A percentile compares a stretch with the other conserved stretches of the same genome.
Evolutionary conservation across 2,797 vertebrate genomes (phyloP).

Genomic region (Crocidura indochinensis): DNA sequence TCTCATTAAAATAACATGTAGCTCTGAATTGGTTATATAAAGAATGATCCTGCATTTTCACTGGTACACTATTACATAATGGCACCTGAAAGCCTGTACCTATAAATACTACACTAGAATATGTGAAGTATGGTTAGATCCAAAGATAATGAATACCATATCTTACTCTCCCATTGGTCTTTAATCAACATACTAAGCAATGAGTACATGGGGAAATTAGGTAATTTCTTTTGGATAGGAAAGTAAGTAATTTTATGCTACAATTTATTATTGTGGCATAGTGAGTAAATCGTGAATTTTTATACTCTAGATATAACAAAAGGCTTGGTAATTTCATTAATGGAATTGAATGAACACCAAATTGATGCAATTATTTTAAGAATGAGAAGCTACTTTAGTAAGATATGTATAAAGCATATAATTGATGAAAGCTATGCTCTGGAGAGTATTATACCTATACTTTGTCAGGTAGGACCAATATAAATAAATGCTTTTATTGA

Average conservation of each 20-base stretch:
- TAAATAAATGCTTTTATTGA: slow-evolving; percentile 20
- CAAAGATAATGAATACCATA: neutral
- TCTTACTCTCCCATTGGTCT: neutral
- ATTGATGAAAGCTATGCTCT: neutral
- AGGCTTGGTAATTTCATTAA: neutral
- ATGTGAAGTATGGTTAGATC: neutral
- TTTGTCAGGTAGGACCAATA: neutral
- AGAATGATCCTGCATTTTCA: neutral
- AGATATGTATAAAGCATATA: neutral
- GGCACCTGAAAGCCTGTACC: neutral
- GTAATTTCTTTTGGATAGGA: slow-evolving; percentile 23
- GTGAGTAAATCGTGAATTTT: neutral
- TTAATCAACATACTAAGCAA: neutral
- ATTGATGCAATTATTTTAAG: neutral
- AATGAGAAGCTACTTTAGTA: neutral
- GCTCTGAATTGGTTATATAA: neutral
- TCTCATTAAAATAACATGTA: neutral
- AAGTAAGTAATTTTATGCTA: neutral
- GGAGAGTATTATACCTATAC: neutral
- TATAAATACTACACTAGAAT: neutral
- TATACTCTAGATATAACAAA: neutral
- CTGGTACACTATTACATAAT: neutral
- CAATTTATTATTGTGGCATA: neutral
- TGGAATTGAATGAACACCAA: neutral
- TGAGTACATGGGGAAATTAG: neutral